Conservation (phyloP, 2,113 vertebrate genomes). For the Aramus guarauna region DNA sequence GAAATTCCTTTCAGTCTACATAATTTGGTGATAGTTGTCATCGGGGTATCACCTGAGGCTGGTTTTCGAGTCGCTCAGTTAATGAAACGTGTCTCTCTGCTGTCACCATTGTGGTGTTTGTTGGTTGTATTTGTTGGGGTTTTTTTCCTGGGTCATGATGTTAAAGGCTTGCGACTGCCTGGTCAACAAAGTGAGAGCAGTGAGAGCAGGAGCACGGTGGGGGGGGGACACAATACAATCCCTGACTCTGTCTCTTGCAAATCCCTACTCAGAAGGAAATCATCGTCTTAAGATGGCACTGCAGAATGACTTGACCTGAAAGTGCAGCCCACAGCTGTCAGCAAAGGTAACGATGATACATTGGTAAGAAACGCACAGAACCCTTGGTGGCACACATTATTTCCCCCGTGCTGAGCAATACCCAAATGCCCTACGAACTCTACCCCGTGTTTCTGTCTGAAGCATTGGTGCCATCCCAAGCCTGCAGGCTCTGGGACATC, state of each 20-base stretch:
- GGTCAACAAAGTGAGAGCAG: neutral
- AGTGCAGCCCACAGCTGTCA: neutral
- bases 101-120: neutral
- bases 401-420: neutral
- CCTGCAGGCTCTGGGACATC: neutral
- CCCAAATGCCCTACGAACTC: neutral
- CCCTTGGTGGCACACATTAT: neutral
- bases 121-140: no score
- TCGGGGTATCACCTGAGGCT: neutral
- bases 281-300: neutral
- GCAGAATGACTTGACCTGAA: neutral
- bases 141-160: neutral
- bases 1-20: neutral
- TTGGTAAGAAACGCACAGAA: neutral
- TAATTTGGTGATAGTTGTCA: neutral
- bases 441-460: neutral
- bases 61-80: neutral
- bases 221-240: no score
- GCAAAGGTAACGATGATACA: neutral
- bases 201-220: neutral
- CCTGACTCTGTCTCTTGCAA: neutral
- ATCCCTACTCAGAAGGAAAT: neutral
- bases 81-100: neutral
- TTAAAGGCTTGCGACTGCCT: neutral
- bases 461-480: neutral